These are phyloP conservation scores for Apostichopus californicus DNA, from an alignment of 35 echinoderm and acorn worm species.

Conservation along the genomic window DNA sequence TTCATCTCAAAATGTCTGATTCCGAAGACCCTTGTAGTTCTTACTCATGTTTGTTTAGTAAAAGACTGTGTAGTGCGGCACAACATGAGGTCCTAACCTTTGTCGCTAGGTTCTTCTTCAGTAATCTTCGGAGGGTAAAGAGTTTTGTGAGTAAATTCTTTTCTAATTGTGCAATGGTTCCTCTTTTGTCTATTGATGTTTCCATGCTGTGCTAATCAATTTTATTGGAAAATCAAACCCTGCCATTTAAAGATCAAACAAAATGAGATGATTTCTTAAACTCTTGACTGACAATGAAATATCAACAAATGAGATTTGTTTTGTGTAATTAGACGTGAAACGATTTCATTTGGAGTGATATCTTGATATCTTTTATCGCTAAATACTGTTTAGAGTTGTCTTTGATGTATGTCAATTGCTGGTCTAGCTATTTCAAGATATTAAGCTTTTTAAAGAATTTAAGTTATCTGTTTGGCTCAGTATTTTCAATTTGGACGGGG, in stretches of 20 bases:
- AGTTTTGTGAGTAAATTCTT: background rate
- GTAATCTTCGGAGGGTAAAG: too few species aligned
- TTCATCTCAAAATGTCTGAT: background rate
- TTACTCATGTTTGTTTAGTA: constrained; percentile 26
- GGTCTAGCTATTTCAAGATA: too few species aligned
- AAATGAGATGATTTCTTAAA: background rate
- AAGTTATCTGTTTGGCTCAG: too few species aligned
- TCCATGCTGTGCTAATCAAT: background rate
- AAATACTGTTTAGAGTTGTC: too few species aligned
- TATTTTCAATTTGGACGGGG: too few species aligned
- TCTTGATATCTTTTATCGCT: too few species aligned
- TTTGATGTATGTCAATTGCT: too few species aligned
- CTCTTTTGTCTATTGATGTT: constrained; percentile 1
- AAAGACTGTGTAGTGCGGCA: background rate
- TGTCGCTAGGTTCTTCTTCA: constrained; percentile 4
- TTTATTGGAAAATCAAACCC: too few species aligned
- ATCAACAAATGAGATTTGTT: too few species aligned
- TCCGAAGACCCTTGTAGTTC: constrained; percentile 4
- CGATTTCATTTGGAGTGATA: background rate
- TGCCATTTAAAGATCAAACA: background rate
- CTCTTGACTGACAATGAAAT: background rate
- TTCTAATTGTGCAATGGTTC: background rate
- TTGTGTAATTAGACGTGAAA: background rate
- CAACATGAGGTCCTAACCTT: constrained; percentile 35
- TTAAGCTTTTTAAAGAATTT: too few species aligned